These are phyloP conservation scores for Leucophenga maculata DNA, from an alignment of 2,888 invertebrate genomes.

Conservation along the genomic window DNA sequence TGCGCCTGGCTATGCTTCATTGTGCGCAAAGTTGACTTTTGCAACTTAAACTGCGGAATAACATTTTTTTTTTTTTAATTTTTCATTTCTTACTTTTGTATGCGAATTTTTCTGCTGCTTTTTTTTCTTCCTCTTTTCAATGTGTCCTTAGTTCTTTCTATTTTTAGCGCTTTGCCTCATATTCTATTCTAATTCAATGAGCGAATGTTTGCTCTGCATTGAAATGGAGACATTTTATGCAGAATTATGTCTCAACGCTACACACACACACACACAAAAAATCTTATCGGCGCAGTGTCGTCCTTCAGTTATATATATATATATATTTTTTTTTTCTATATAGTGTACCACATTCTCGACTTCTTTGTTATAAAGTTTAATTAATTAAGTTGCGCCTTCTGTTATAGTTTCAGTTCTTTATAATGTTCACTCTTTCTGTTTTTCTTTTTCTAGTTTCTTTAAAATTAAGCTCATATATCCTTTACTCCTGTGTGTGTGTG, in stretches of 20 bases:
- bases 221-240: constrained; percentile 18
- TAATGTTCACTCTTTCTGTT: not conserved
- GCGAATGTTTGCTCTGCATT: constrained; percentile 11
- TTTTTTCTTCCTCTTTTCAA: not conserved
- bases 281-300: not conserved
- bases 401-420: not conserved
- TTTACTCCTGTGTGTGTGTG: too few relatives aligned
- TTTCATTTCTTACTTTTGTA: not conserved
- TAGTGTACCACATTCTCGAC: too few relatives aligned
- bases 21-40: constrained; percentile 16
- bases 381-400: constrained; percentile 15
- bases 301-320: too few relatives aligned
- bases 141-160: not conserved
- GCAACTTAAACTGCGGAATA: constrained; percentile 15
- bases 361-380: not conserved
- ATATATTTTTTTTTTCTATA: too few relatives aligned
- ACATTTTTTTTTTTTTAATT: not conserved
- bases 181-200: not conserved
- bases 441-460: not conserved
- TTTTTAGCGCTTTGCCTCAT: not conserved
- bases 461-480: too few relatives aligned
- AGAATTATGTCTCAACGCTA: constrained; percentile 9
- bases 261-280: not conserved
- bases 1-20: not conserved
- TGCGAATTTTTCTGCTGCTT: not conserved